Evolutionary conservation across 1,140 invertebrate genomes (phyloP).

Genomic region (Plectrocnemia conspersa): DNA sequence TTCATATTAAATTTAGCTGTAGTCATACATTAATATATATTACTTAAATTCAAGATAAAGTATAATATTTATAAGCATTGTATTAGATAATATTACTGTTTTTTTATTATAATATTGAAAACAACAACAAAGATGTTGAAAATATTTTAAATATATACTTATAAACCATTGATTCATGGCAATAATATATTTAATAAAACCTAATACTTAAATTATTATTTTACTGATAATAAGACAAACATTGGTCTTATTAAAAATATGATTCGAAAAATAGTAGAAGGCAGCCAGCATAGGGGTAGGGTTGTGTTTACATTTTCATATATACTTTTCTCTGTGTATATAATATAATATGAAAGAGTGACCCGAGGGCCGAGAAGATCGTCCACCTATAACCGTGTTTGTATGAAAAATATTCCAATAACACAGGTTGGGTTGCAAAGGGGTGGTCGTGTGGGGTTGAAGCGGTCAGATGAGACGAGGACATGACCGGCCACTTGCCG

Average conservation of each 20-base stretch:
- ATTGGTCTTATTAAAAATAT: too few species aligned
- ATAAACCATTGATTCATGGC: too few species aligned
- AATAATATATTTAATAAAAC: neutral
- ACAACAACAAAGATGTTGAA: too few species aligned
- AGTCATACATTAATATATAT: too few species aligned
- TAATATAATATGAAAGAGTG: slow-evolving; percentile 21
- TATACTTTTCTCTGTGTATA: slow-evolving; percentile 11
- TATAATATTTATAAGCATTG: too few species aligned
- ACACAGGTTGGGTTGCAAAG: slow-evolving; percentile 11
- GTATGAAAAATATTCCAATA: slow-evolving; percentile 32
- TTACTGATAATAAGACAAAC: neutral
- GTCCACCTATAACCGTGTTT: slow-evolving; percentile 23
- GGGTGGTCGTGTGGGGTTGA: neutral
- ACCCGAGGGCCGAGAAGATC: slow-evolving; percentile 13
- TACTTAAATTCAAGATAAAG: too few species aligned
- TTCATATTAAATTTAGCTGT: too few species aligned
- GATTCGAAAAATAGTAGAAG: too few species aligned
- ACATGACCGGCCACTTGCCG: neutral
- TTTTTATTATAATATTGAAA: too few species aligned
- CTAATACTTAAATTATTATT: neutral
- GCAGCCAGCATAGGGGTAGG: too few species aligned
- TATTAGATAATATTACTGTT: too few species aligned
- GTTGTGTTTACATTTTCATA: slow-evolving; percentile 25
- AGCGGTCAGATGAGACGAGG: neutral
- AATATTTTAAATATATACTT: too few species aligned